phyloP scores from a whole-genome alignment of 2,113 vertebrate genomes.

The Forbesichthys agassizii region DNA sequence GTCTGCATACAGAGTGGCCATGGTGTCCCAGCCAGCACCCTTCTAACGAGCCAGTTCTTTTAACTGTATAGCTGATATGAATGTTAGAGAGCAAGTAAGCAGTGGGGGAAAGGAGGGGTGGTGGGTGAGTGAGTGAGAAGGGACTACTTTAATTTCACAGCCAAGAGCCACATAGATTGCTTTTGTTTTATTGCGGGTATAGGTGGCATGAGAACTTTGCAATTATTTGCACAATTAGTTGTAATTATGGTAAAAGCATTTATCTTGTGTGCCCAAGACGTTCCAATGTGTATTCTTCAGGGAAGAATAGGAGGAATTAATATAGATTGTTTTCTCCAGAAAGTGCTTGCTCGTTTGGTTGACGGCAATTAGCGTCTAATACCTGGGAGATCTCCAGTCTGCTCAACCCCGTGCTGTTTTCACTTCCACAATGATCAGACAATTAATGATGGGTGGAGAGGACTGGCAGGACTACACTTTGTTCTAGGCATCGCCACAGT shows the following conservation, averaged over 20 bases:
- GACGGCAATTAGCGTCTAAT: constrained; percentile 71
- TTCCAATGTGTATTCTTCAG: constrained; percentile 50
- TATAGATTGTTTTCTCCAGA: constrained; percentile 66
- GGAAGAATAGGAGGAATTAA: constrained; percentile 57
- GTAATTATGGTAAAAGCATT: constrained; percentile 73
- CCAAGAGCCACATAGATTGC: constrained; percentile 64
- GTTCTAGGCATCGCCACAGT: constrained; percentile 36
- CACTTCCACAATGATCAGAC: constrained; percentile 61
- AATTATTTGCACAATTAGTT: constrained; percentile 75
- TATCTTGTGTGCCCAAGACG: constrained; percentile 62
- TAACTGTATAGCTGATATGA: constrained; percentile 54
- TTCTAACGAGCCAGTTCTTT: constrained; percentile 51
- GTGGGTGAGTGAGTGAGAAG: constrained; percentile 44
- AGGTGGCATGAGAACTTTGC: constrained; percentile 63
- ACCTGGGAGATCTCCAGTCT: constrained; percentile 64
- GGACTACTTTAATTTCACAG: constrained; percentile 60
- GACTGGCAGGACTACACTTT: constrained; percentile 46
- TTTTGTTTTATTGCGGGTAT: constrained; percentile 62
- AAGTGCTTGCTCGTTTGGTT: constrained; percentile 62
- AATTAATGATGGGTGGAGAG: constrained; percentile 67
- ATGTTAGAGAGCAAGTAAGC: constrained; percentile 19
- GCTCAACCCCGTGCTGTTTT: constrained; percentile 47
- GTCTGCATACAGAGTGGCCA: constrained; percentile 61
- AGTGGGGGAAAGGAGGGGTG: constrained; percentile 4
- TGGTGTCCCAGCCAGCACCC: constrained; percentile 22